Conservation (phyloP, 2,113 vertebrate species). For the Oryzias celebensis region DNA sequence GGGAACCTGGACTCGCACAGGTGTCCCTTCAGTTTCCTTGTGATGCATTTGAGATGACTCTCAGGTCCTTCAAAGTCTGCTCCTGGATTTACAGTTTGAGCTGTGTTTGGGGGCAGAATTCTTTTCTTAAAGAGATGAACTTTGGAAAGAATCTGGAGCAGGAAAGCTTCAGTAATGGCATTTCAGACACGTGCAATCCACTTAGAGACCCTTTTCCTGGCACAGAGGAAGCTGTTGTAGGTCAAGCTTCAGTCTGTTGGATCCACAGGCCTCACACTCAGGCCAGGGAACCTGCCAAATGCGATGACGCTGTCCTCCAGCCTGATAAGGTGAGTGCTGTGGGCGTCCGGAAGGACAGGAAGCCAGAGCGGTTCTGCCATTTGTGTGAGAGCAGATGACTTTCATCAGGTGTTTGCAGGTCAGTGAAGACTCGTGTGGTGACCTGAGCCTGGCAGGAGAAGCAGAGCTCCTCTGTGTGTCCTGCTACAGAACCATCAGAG, state of each 20-base stretch:
- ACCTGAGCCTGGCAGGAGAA: conserved; percentile 21
- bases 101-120: no score
- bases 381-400: conserved; percentile 25
- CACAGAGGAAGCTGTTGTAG: conserved; percentile 8
- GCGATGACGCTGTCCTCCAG: conserved; percentile 56
- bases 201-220: not conserved
- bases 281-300: conserved; percentile 39
- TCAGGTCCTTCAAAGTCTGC: no score
- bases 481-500: not conserved
- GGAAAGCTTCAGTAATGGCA: not conserved
- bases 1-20: conserved; percentile 2
- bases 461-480: conserved; percentile 5
- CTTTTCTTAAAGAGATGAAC: not conserved
- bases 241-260: conserved; percentile 14
- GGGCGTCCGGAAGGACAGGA: conserved; percentile 37
- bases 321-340: conserved; percentile 45
- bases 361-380: conserved; percentile 24
- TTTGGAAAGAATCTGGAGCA: not conserved
- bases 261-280: conserved; percentile 30
- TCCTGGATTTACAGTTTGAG: no score
- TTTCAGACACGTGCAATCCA: not conserved
- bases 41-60: not conserved
- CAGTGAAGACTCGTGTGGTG: conserved; percentile 30
- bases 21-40: conserved; percentile 20
- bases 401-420: conserved; percentile 44